Conservation (phyloP, 1,140 invertebrate species). For the Sycophaga agraensis region DNA sequence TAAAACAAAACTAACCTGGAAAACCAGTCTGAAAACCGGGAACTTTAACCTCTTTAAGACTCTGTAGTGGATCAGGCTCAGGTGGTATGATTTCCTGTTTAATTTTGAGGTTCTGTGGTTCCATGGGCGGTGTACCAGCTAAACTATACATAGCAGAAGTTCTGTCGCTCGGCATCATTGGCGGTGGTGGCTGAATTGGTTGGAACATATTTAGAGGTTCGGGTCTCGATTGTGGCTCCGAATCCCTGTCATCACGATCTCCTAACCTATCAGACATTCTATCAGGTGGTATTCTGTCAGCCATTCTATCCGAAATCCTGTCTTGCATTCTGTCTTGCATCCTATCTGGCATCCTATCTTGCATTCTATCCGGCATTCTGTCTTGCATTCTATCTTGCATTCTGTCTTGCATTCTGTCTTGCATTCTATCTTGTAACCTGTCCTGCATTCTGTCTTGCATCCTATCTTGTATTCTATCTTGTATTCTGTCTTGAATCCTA, state of each 20-base stretch:
- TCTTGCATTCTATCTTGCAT: slow-evolving; percentile 15
- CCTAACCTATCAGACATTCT: slow-evolving; percentile 34
- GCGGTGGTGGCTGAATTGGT: slow-evolving; percentile 52
- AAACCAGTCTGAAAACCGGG: slow-evolving; percentile 66
- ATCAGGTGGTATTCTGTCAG: slow-evolving; percentile 44
- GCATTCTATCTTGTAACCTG: slow-evolving; percentile 15
- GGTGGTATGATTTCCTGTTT: slow-evolving; percentile 72
- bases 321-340: slow-evolving; percentile 14
- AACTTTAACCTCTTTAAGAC: slow-evolving; percentile 78
- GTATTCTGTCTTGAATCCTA: slow-evolving; percentile 27
- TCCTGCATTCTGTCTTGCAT: slow-evolving; percentile 41
- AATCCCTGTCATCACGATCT: slow-evolving; percentile 30
- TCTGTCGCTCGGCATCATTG: slow-evolving; percentile 37
- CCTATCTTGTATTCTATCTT: slow-evolving; percentile 36
- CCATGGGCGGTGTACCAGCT: slow-evolving; percentile 57
- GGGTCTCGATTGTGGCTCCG: slow-evolving; percentile 32
- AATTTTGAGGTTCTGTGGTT: slow-evolving; percentile 78
- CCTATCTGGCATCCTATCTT: slow-evolving; percentile 36
- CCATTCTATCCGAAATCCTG: slow-evolving; percentile 35
- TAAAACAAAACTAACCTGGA: slow-evolving; percentile 36
- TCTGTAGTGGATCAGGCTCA: slow-evolving; percentile 71
- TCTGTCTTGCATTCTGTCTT: slow-evolving; percentile 34
- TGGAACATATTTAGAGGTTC: slow-evolving; percentile 57
- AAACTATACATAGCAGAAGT: slow-evolving; percentile 48
- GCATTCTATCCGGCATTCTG: neutral